phyloP scores from a whole-genome alignment of 2,797 vertebrate species.

The Erpetoichthys calabaricus region DNA sequence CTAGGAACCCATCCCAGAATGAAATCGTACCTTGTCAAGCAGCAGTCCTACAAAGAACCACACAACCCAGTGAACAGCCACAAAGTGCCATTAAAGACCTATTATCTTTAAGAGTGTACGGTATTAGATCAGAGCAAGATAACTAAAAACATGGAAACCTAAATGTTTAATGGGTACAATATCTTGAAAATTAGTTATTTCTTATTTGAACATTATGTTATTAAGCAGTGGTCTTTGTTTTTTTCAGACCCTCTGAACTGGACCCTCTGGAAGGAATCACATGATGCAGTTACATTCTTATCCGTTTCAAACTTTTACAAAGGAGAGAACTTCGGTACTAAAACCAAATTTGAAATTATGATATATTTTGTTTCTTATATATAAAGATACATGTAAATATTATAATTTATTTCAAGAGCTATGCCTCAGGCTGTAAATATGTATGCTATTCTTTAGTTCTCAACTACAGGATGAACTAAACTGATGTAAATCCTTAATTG shows the following conservation, averaged over 20 bases:
- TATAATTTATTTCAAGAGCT: slow-evolving; percentile 44
- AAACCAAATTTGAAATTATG: slow-evolving; percentile 58
- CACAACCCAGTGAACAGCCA: too few species aligned
- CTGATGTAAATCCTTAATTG: slow-evolving; percentile 54
- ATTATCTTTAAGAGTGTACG: too few species aligned
- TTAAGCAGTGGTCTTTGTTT: slow-evolving; percentile 18
- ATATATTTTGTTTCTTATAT: slow-evolving; percentile 56
- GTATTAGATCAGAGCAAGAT: too few species aligned
- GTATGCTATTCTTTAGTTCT: slow-evolving; percentile 37
- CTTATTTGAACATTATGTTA: background rate
- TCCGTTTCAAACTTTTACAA: slow-evolving; percentile 59
- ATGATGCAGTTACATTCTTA: slow-evolving; percentile 47
- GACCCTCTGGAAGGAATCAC: slow-evolving; percentile 25
- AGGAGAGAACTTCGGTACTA: slow-evolving; percentile 51
- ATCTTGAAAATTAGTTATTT: background rate
- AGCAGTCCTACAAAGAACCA: too few species aligned
- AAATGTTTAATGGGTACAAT: background rate
- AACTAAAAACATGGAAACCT: too few species aligned
- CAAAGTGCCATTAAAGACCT: too few species aligned
- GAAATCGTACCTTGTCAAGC: too few species aligned
- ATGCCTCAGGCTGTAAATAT: slow-evolving; percentile 48
- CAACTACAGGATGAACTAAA: slow-evolving; percentile 43
- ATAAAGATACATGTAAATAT: slow-evolving; percentile 73
- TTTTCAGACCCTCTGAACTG: slow-evolving; percentile 73
- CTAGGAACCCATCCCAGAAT: too few species aligned